Evolutionary conservation across 2,888 invertebrate species (phyloP), one percentile per base, ranked within the genome.

Genomic region (Sturmia bella): DNA sequence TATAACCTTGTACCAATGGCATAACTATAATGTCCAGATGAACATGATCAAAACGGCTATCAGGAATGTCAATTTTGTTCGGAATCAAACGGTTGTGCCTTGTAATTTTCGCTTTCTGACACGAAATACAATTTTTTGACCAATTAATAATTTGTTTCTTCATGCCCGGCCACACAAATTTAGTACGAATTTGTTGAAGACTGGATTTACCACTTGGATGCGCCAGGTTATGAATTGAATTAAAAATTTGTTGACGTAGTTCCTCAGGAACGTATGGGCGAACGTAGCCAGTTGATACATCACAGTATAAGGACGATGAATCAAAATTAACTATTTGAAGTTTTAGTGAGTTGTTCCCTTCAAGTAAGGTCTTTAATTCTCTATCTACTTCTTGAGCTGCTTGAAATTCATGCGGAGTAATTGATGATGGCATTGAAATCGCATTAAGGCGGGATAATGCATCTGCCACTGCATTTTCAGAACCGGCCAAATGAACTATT

Each of bases 1-100:
- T 43, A n/a, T 45, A 70, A 13, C 57, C 70, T 9, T 70, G 56
- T 48, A 57, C 17, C 5, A 37, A 7, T 15, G 59, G 57, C 48
- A 70, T 66, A 1, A 84, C 21, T 0, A 63, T 79, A 9, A 84
- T 68, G 84, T 91, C 91, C 7, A 92, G 85, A 83, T 91, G 90
- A 7, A 91, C 85, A 77, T 91, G 90, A 2, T 85, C 80, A 83
- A 92, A 83, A 43, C 83, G 74, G 4, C 73, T 76, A 5, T 70
- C 70, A 9, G 76, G 66, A 6, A 61, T n/a, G 41, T 61, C 59
- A 12, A 69, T 69, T n/a, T 57, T 69, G 32, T 57, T 41, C 0
- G 54, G 68, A 13, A 27, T 43, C 12, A 43, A 37, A 64, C 43
- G 56, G n/a, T n/a, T n/a, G 43, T 45, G 68, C n/a, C 27, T 48